Evolutionary conservation across 2,113 vertebrate genomes (phyloP).

Genomic region (Micromys minutus): DNA sequence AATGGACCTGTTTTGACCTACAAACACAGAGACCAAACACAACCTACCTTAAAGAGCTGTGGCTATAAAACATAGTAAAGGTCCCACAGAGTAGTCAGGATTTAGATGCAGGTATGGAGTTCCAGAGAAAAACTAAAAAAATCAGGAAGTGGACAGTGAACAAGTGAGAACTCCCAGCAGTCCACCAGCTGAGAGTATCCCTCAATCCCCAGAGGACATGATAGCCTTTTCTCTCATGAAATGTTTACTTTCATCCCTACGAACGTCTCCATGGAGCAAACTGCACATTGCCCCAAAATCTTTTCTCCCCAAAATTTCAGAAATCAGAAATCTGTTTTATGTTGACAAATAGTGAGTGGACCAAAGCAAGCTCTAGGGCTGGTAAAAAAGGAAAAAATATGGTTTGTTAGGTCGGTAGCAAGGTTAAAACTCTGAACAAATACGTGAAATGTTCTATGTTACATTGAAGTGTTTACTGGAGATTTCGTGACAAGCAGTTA

Average conservation of each 20-base stretch:
- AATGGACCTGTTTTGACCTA: not conserved
- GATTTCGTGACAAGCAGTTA: slow-evolving; percentile 42
- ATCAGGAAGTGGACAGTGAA: not conserved
- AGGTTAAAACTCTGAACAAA: slow-evolving; percentile 29
- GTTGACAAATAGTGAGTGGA: not conserved
- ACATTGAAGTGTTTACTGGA: not conserved
- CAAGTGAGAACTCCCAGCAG: not conserved
- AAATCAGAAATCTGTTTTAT: not conserved
- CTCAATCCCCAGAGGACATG: not conserved
- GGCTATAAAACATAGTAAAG: slow-evolving; percentile 52
- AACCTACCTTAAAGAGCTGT: not conserved
- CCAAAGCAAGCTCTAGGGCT: not conserved
- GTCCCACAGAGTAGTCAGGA: slow-evolving; percentile 14
- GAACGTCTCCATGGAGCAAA: not conserved
- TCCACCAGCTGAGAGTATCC: slow-evolving; percentile 43
- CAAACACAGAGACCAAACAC: slow-evolving; percentile 24
- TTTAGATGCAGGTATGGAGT: not conserved
- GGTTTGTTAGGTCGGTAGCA: not conserved
- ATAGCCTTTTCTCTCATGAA: not conserved
- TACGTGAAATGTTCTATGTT: not conserved
- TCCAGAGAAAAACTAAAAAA: slow-evolving; percentile 33
- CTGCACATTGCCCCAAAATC: not conserved
- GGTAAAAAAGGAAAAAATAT: not conserved
- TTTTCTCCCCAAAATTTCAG: not conserved
- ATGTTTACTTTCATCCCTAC: not conserved